Evolutionary conservation across 1,140 invertebrate genomes (phyloP).

Genomic region (Zaprionus gabonicus): DNA sequence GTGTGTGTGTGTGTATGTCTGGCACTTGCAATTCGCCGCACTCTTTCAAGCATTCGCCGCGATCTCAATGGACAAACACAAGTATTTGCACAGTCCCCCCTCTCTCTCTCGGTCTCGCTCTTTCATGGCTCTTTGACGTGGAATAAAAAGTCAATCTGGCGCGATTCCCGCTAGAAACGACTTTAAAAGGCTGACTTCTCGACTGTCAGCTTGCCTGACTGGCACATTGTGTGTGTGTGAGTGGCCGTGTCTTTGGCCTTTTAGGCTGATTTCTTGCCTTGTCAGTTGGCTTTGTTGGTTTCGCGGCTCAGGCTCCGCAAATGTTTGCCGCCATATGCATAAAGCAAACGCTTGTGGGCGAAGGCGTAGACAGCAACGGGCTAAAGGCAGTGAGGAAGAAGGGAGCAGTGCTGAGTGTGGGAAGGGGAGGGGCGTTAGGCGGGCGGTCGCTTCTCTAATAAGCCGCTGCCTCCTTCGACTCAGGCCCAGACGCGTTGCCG

Average conservation of each 20-base stretch:
- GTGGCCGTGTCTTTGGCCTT: slow-evolving; percentile 7
- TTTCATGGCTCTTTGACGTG: not conserved
- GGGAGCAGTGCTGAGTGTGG: not conserved
- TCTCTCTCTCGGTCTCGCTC: not conserved
- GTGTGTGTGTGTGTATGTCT: not conserved
- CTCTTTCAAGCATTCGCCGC: not conserved
- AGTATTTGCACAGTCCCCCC: not conserved
- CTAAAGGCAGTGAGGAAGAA: not conserved
- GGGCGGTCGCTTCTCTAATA: slow-evolving; percentile 48
- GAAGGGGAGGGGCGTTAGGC: no score
- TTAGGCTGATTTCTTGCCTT: slow-evolving; percentile 12
- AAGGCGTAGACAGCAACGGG: not conserved
- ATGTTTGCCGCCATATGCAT: slow-evolving; percentile 53
- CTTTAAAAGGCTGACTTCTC: not conserved
- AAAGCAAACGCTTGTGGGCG: slow-evolving; percentile 41
- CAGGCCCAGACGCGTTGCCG: slow-evolving; percentile 14
- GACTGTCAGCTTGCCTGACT: not conserved
- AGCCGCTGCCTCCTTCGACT: slow-evolving; percentile 16
- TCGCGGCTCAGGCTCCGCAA: slow-evolving; percentile 13
- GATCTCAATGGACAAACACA: slow-evolving; percentile 2
- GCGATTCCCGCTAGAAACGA: not conserved
- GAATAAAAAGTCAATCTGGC: slow-evolving; percentile 3
- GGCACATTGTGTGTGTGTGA: not conserved
- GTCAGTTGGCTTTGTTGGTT: slow-evolving; percentile 42
- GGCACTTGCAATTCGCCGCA: not conserved